Conservation (phyloP, 1,140 invertebrate species). For the Coelopa frigida region DNA sequence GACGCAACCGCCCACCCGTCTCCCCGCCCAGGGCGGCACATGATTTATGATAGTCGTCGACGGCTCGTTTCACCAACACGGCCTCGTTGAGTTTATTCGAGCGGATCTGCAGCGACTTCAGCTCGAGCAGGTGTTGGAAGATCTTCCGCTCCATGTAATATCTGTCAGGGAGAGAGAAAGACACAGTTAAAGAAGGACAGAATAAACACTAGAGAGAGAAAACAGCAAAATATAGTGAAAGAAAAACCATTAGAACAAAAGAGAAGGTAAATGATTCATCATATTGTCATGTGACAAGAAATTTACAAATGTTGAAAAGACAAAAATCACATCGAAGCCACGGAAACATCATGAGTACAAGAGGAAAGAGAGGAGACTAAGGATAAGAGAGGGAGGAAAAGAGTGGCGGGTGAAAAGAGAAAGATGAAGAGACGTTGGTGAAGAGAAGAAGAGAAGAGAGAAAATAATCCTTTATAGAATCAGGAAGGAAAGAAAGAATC, state of each 20-base stretch:
- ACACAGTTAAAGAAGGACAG: background rate
- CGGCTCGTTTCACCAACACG: conserved; percentile 76
- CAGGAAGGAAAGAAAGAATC: too few species aligned
- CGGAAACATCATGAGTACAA: background rate
- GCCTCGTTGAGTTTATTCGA: conserved; percentile 82
- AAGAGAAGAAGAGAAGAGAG: too few species aligned
- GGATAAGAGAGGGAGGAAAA: background rate
- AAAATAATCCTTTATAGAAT: too few species aligned
- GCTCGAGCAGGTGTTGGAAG: conserved; percentile 87
- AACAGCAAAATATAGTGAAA: background rate
- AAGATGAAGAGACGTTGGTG: too few species aligned
- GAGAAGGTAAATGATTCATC: conserved; percentile 1
- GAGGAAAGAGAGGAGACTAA: background rate
- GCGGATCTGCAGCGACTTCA: conserved; percentile 87
- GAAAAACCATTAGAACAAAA: background rate
- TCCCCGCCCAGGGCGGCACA: conserved; percentile 61
- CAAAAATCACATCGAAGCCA: conserved; percentile 1
- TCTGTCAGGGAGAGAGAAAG: conserved; percentile 45
- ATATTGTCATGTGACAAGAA: too few species aligned
- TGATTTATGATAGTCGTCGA: conserved; percentile 73
- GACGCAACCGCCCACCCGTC: conserved; percentile 44
- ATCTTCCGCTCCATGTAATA: conserved; percentile 88
- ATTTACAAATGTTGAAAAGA: too few species aligned
- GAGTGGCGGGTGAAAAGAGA: background rate
- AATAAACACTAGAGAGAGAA: background rate